Conservation (phyloP, 2,888 invertebrate genomes). For the Patella caerulea region DNA sequence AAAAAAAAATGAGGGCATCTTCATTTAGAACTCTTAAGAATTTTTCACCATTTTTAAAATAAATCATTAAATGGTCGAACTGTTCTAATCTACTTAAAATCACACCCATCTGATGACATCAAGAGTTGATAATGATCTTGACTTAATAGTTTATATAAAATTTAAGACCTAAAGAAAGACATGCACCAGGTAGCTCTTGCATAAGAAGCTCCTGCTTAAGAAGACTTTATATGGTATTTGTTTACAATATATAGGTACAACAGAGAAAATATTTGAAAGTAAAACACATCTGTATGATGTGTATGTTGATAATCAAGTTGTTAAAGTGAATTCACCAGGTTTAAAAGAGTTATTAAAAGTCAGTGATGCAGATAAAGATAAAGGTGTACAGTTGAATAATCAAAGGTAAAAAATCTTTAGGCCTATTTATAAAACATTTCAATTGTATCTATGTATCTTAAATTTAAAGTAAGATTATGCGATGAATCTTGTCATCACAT, state of each 20-base stretch:
- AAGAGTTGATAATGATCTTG: too few relatives aligned
- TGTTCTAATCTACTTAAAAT: too few relatives aligned
- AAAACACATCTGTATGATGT: conserved; percentile 71
- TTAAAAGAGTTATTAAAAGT: conserved; percentile 68
- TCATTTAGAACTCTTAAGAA: too few relatives aligned
- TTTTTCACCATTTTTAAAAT: too few relatives aligned
- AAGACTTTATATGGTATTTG: too few relatives aligned
- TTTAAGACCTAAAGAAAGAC: too few relatives aligned
- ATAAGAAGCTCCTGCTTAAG: too few relatives aligned
- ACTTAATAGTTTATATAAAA: too few relatives aligned
- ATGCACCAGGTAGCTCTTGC: too few relatives aligned
- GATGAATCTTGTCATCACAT: neutral
- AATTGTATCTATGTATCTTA: neutral
- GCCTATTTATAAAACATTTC: neutral
- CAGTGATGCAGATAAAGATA: conserved; percentile 69
- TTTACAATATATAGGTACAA: conserved; percentile 65
- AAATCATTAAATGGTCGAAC: too few relatives aligned
- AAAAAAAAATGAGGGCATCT: too few relatives aligned
- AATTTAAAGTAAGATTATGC: neutral
- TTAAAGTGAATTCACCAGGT: conserved; percentile 60
- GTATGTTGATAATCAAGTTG: conserved; percentile 71
- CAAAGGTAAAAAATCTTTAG: conserved; percentile 59
- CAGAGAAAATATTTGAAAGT: conserved; percentile 73
- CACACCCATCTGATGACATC: too few relatives aligned
- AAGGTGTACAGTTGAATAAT: conserved; percentile 68